Evolutionary conservation across 2,888 invertebrate species (phyloP).

Genomic region (Halocaridina rubra): DNA sequence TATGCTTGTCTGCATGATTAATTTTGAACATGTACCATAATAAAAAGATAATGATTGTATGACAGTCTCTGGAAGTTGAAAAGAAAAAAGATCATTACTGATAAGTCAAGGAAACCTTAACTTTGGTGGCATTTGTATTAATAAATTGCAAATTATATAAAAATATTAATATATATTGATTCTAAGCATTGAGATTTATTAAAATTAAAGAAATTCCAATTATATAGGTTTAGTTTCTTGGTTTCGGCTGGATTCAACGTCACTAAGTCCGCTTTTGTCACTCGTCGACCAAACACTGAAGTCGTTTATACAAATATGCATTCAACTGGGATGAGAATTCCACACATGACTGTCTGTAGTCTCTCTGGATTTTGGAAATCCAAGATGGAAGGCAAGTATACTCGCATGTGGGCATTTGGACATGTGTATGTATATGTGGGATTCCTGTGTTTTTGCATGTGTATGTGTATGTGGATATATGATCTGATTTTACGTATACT

Average conservation of each 20-base stretch:
- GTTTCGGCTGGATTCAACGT: not conserved
- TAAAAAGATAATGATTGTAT: too few relatives aligned
- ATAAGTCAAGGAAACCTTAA: too few relatives aligned
- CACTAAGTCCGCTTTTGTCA: slow-evolving; percentile 22
- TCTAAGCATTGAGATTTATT: not conserved
- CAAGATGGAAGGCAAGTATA: slow-evolving; percentile 27
- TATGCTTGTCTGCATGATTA: too few relatives aligned
- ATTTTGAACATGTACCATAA: too few relatives aligned
- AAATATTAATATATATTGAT: not conserved
- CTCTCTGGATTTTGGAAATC: slow-evolving; percentile 23
- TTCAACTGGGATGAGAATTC: not conserved
- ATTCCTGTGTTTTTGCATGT: not conserved
- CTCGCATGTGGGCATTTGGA: too few relatives aligned
- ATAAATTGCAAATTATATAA: too few relatives aligned
- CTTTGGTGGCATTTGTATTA: too few relatives aligned
- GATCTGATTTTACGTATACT: not conserved
- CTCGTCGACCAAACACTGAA: slow-evolving; percentile 6
- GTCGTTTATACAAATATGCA: slow-evolving; percentile 13
- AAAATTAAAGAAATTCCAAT: not conserved
- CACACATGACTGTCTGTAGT: slow-evolving; percentile 29
- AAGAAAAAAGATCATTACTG: too few relatives aligned
- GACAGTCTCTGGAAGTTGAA: too few relatives aligned
- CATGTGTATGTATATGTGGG: not conserved
- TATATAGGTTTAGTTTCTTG: not conserved
- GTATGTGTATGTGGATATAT: not conserved